These are phyloP conservation scores for Nerophis ophidion DNA, from an alignment of 2,113 vertebrate genomes.

Conservation along the genomic window DNA sequence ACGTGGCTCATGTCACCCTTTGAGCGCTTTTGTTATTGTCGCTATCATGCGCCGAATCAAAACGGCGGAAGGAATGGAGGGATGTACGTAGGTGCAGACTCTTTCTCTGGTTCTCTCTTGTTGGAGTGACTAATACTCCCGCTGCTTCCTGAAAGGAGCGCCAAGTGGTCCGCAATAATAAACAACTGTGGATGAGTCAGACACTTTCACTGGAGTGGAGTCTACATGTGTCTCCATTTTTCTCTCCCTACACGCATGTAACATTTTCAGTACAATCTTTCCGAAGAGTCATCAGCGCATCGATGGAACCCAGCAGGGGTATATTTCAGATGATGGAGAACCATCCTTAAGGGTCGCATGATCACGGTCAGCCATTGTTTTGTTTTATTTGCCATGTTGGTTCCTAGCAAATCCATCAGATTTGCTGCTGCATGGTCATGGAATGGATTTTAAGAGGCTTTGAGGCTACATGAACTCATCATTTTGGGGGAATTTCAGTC, in stretches of 20 bases:
- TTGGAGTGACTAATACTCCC: conserved; percentile 51
- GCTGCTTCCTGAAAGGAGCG: conserved; percentile 45
- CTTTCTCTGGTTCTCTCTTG: conserved; percentile 24
- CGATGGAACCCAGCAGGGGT: not conserved
- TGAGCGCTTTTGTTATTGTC: not conserved
- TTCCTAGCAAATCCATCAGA: no score
- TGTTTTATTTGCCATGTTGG: no score
- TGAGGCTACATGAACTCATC: no score
- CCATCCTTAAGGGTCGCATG: no score
- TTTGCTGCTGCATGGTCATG: no score
- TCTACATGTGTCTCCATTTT: conserved; percentile 4
- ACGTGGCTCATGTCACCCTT: conserved; percentile 2
- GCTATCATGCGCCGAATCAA: conserved; percentile 7
- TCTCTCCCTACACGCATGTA: conserved; percentile 3
- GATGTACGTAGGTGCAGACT: conserved; percentile 32
- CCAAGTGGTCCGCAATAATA: conserved; percentile 50
- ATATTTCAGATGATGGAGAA: no score
- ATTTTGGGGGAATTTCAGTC: no score
- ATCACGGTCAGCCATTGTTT: no score
- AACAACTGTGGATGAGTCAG: conserved; percentile 59
- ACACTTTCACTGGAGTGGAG: conserved; percentile 51
- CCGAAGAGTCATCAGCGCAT: conserved; percentile 29
- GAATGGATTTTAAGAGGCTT: no score
- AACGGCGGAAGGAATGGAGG: conserved; percentile 21
- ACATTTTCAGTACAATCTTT: conserved; percentile 39